Evolutionary conservation across 2,888 invertebrate genomes (phyloP), one percentile per base, ranked within the genome.

Genomic region (Spatulosminthurus flaviceps): DNA sequence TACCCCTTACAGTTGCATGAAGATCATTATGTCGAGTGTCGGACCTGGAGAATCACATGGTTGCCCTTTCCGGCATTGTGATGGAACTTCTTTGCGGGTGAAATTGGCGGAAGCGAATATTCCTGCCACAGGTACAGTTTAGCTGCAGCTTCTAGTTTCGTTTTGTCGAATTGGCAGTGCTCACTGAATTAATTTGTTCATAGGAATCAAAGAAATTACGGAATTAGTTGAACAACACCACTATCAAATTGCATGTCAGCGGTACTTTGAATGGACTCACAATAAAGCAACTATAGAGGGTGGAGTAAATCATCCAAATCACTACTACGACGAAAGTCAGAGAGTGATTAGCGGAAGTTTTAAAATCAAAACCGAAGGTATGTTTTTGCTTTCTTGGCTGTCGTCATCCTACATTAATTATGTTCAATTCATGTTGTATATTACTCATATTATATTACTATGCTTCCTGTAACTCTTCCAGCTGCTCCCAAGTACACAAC

Each of bases 1-100:
- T 87, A 92, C 95, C 0, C 96, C 98, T 0, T 94, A 93, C 86
- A 95, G 95, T 86, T 99, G 99, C 88, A 89, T 93, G 86, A 96
- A 94, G 88, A 94, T 99, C 81, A 97, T 99, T 79, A 92, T 90
- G 86, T 90, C 90, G 0, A 89, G 88, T 86, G 91, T 92, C 1
- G 94, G 93, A 0, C 90, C 93, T 1, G 94, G 94, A 1, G 96
- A 96, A 85, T 92, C 92, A 83, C 96, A 97, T 88, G 98, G 98
- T 0, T 99, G 98, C 88, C 98, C 98, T 0, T 99, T 93, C 87
- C 93, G 91, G 86, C 93, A 95, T 86, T 92, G 92, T 88, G 96
- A 97, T 88, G 87, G 89, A 5, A 89, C 90, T 19, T 89, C 91
- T 26, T 89, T 98, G 34, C 92, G 92, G 86, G 91, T 92, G 84